phyloP scores from a whole-genome alignment of 1,140 invertebrate genomes.

The Hyles euphorbiae region DNA sequence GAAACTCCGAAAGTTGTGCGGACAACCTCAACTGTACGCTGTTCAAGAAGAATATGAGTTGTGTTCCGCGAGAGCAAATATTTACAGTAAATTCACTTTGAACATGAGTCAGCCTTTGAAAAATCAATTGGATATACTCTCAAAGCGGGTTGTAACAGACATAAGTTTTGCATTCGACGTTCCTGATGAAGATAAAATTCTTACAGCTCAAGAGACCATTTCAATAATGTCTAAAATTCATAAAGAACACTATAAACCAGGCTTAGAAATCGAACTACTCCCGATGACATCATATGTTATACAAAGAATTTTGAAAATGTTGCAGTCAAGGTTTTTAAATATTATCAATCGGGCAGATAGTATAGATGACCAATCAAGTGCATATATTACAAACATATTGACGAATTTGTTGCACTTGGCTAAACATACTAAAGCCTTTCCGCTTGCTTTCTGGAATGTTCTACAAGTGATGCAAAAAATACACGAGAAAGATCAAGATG shows the following conservation, averaged over 20 bases:
- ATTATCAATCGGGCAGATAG: not conserved
- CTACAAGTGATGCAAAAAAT: constrained; percentile 33
- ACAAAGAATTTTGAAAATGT: constrained; percentile 49
- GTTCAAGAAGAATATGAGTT: constrained; percentile 42
- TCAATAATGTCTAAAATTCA: constrained; percentile 24
- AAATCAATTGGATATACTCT: constrained; percentile 39
- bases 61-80: constrained; percentile 26
- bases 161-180: constrained; percentile 44
- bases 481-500: constrained; percentile 20
- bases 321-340: constrained; percentile 26
- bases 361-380: constrained; percentile 7
- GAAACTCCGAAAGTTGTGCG: constrained; percentile 51
- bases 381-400: constrained; percentile 28
- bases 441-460: constrained; percentile 37
- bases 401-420: constrained; percentile 32
- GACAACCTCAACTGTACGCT: constrained; percentile 54
- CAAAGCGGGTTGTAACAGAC: constrained; percentile 25
- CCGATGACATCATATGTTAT: constrained; percentile 60
- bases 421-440: constrained; percentile 41
- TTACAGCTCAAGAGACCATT: constrained; percentile 29
- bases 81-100: constrained; percentile 41
- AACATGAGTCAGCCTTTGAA: constrained; percentile 47
- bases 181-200: constrained; percentile 33
- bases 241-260: constrained; percentile 18
- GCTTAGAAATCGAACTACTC: constrained; percentile 40